These are phyloP conservation scores for Baryphthengus martii DNA, from an alignment of 2,113 vertebrate species.

Conservation along the genomic window DNA sequence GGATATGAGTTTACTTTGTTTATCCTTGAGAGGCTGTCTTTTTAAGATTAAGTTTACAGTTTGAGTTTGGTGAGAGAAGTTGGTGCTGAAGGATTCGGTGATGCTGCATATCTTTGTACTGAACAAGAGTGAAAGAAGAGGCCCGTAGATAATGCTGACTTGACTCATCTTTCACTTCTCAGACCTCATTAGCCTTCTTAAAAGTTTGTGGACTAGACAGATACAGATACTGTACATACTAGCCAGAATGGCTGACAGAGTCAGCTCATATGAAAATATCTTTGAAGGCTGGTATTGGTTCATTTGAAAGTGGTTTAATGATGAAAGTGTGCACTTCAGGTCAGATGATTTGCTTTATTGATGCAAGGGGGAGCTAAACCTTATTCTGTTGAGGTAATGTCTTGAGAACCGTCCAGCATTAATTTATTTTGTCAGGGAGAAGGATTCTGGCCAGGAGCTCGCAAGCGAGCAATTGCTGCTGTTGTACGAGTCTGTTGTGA, in stretches of 20 bases:
- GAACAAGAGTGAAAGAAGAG: neutral
- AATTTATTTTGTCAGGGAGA: neutral
- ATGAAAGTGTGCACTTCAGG: neutral
- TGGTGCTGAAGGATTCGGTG: neutral
- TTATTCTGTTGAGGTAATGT: neutral
- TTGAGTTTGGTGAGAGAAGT: neutral
- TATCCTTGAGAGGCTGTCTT: neutral
- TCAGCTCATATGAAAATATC: neutral
- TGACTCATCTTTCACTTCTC: neutral
- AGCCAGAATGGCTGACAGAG: neutral
- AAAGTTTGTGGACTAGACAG: neutral
- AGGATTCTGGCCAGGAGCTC: neutral
- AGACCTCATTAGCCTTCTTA: neutral
- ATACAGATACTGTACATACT: neutral
- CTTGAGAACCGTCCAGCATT: neutral
- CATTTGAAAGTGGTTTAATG: neutral
- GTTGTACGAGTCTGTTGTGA: neutral
- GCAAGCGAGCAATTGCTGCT: neutral
- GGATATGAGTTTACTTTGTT: neutral
- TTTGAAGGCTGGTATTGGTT: neutral
- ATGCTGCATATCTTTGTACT: neutral
- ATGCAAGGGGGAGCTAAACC: neutral
- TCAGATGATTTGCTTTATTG: neutral
- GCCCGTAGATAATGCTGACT: neutral
- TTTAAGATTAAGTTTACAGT: neutral